phyloP scores from a whole-genome alignment of 2,113 vertebrate species.

The Tenrec ecaudatus region DNA sequence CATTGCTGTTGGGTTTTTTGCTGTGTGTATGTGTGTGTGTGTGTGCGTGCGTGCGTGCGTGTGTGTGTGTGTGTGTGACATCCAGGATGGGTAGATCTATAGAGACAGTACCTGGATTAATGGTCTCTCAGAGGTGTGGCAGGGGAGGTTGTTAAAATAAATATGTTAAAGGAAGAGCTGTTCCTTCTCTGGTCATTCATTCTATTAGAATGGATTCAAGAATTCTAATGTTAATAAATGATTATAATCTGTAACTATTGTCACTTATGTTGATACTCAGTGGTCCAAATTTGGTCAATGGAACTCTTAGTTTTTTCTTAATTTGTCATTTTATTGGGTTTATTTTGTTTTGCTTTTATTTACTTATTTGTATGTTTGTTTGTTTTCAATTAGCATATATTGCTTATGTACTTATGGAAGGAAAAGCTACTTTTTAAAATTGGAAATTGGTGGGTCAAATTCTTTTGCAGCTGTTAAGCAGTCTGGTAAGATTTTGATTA shows the following conservation, averaged over 20 bases:
- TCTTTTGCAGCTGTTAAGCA: neutral
- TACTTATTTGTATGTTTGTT: too few relatives aligned
- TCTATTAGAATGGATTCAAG: neutral
- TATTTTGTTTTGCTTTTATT: too few relatives aligned
- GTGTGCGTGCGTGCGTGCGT: too few relatives aligned
- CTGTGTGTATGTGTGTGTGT: too few relatives aligned
- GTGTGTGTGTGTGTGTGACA: too few relatives aligned
- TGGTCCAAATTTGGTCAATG: neutral
- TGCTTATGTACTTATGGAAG: neutral
- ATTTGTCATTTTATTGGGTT: neutral
- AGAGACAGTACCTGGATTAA: too few relatives aligned
- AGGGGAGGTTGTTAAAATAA: too few relatives aligned
- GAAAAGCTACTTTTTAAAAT: neutral
- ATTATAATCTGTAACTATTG: neutral
- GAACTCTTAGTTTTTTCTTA: neutral
- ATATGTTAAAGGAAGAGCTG: too few relatives aligned
- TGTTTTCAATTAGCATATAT: neutral
- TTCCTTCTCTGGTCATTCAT: neutral
- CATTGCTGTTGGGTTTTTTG: too few relatives aligned
- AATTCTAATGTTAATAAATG: neutral
- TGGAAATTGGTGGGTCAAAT: neutral
- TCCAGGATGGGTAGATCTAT: too few relatives aligned
- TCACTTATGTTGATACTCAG: neutral
- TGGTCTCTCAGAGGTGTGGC: too few relatives aligned
- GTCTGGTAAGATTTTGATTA: neutral